Evolutionary conservation across 2,113 vertebrate species (phyloP), one percentile per base, ranked within the genome.

Genomic region (Puma concolor): DNA sequence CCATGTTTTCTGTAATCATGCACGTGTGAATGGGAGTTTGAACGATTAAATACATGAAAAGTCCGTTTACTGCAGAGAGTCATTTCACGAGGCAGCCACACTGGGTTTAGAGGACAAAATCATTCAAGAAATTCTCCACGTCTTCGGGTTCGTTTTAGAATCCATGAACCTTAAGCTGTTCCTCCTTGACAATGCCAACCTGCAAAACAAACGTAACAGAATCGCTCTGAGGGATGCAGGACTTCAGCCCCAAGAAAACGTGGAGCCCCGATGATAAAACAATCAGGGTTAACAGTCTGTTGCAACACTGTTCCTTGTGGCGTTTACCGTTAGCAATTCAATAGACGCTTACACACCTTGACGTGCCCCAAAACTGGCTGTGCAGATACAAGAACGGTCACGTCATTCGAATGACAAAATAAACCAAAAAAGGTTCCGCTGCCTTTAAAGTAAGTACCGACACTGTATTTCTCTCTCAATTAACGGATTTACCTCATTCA

Each of bases 131-230:
- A 85, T 97, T 98, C 98, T 98, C 98, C 98, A 97, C 14, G 41
- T 88, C 86, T 80, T 52, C 54, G 95, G 97, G 88, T 69, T 94
- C 96, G 88, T 98, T 97, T 99, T 98, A 99, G 98, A 99, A 99
- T 92, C 99, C 99, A 95, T 99, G 99, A 96, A 99, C 99, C 97
- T 99, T 99, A 98, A 99, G 98, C 97, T 99, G 99, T 81, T 99
- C 99, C 98, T 99, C 99, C 98, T 99, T 99, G 95, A 99, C 99
- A 96, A 99, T 99, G 98, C 99, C 99, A 98, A 99, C 98, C 99
- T 99, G 94, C 21, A 98, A 91, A 98, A 94, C 83, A 98, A 67
- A 98, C 96, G 1, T 1, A 36, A 69, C 91, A 92, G 91, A 88
- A 38, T 13, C 9, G 63, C 29, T 33, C 7, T 72, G 27, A 57